Evolutionary conservation across 2,797 vertebrate genomes (phyloP), one percentile per base, ranked within the genome.

Genomic region (Sebastes baramenuke): DNA sequence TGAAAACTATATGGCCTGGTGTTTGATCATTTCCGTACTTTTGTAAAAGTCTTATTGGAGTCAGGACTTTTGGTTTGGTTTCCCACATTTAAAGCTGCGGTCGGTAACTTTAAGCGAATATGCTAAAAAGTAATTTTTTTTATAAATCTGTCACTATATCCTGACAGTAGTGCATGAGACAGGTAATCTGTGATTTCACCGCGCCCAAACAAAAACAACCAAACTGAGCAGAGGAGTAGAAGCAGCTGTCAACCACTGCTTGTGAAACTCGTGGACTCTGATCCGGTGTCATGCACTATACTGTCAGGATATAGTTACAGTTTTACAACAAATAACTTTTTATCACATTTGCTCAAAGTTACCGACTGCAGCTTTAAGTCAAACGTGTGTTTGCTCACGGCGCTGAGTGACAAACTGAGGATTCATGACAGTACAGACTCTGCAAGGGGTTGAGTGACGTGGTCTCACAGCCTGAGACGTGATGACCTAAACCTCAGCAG

Each of bases 371-470:
- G 55, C 24, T 56, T 27, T 18, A 3, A 75, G 6, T 27, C 9
- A 8, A 56, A 59, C 10, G 62, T 77, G 67, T 69, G 78, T 83
- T 77, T 71, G 60, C 34, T 74, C 27, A 32, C 0, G 4, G 62
- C 64, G 76, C 75, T 22, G 13, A 77, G 38, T 18, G 81, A 72
- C 32, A 72, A 42, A 65, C 34, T 11, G 61, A 52, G 25, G 65
- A 42, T 24, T 69, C 62, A 52, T 3, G 24, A 34, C 75, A 4
- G 79, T 1, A 66, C 66, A 71, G 68, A 68, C 86, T 80, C 84
- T 46, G 75, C 61, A 74, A 74, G 80, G 68, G 56, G 77, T 2
- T 14, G 74, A 71, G 80, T 79, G 82, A 86, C 74, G 83, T 8
- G 67, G 67, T 59, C 62, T 34, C 36, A 12, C 49, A 25, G 70